Evolutionary conservation across 2,797 vertebrate genomes (phyloP), one percentile per base, ranked within the genome.

Genomic region (Onychomys leucogaster): DNA sequence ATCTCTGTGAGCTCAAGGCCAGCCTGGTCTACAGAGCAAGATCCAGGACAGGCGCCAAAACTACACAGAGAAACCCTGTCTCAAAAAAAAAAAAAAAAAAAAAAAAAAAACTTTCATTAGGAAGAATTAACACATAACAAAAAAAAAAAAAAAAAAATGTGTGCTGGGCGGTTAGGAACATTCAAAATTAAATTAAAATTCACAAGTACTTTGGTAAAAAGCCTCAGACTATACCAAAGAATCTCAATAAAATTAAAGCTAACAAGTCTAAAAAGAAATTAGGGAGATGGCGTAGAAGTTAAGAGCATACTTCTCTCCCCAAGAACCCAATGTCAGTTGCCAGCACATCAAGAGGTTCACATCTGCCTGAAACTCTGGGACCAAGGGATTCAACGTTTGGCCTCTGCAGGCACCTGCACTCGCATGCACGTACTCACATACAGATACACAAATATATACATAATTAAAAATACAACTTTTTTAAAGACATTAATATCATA

Each of bases 1-100:
- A n/a, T n/a, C n/a, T n/a, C n/a, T n/a, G n/a, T n/a, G n/a, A n/a
- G n/a, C n/a, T n/a, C n/a, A n/a, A n/a, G n/a, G n/a, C n/a, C n/a
- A n/a, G n/a, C n/a, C n/a, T n/a, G n/a, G n/a, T n/a, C n/a, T n/a
- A n/a, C n/a, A n/a, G n/a, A n/a, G n/a, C n/a, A n/a, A n/a, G n/a
- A n/a, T n/a, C n/a, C n/a, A n/a, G n/a, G n/a, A n/a, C n/a, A n/a
- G n/a, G n/a, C n/a, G n/a, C n/a, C n/a, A n/a, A n/a, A n/a, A n/a
- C n/a, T n/a, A n/a, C n/a, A n/a, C n/a, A n/a, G n/a, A n/a, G n/a
- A n/a, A n/a, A n/a, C n/a, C n/a, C n/a, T n/a, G n/a, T n/a, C n/a
- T n/a, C n/a, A 96, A 96, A 96, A 93, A 69, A 93, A 96, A 96
- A 96, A 93, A n/a, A n/a, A 96, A 96, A 96, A 93, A 69, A 93